Evolutionary conservation across 2,888 invertebrate genomes (phyloP), one percentile per base, ranked within the genome.

Genomic region (Brachypterus glaber): DNA sequence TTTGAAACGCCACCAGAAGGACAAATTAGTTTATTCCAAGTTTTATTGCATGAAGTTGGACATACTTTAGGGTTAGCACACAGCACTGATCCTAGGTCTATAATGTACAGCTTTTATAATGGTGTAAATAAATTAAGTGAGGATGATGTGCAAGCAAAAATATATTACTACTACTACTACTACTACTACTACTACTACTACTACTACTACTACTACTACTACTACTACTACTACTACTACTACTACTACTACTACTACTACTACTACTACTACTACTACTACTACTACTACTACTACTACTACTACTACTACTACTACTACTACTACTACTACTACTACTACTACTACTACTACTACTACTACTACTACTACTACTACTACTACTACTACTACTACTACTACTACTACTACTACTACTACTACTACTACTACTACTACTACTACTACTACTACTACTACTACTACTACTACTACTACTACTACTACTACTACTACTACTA

Each of bases 371-470:
- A 32, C 33, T 32, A 32, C 33, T 32, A 32, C 33, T 32, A 32
- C 33, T 32, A 32, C 33, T 32, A 32, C 33, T 32, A 32, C 33
- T 32, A 32, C 33, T 32, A 32, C 33, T 32, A 32, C 33, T 32
- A 32, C 33, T 32, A 32, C 33, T 32, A 32, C 33, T 32, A 32
- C 33, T 32, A 32, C 33, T 32, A 32, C 33, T 32, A 32, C 33
- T 32, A 32, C 33, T 32, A 32, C 33, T 32, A 32, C 33, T 32
- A 32, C 33, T 32, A 32, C 33, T 32, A 32, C 33, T 32, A 32
- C 33, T 32, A 32, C 33, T 32, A 32, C 33, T 32, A 32, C 33
- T 32, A 32, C 33, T 32, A 32, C 33, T 32, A 32, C 33, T 32
- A 32, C 33, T 32, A 32, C 33, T 32, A 32, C 33, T 32, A 32